Conservation (phyloP, 2,113 vertebrate species). For the Glareola pratincola region DNA sequence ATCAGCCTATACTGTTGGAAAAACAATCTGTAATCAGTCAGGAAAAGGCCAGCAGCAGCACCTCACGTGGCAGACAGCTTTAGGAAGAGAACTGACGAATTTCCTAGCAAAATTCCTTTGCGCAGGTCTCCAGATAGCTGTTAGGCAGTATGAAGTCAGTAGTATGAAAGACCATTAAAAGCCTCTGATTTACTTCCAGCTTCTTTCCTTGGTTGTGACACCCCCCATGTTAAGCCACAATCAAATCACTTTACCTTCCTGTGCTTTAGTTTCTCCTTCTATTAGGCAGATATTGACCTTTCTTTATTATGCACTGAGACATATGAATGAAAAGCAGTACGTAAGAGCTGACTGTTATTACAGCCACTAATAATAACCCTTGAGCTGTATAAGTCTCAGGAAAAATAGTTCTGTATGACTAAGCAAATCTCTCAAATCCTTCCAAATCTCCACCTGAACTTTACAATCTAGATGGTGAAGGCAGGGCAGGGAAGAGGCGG, state of each 20-base stretch:
- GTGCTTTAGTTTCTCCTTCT: slow-evolving; percentile 9
- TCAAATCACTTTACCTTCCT: not conserved
- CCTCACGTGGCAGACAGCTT: not conserved
- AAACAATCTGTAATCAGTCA: not conserved
- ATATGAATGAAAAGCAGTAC: not conserved
- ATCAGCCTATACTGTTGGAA: not conserved
- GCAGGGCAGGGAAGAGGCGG: not conserved
- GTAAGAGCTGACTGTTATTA: not conserved
- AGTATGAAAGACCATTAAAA: not conserved
- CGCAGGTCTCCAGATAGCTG: not conserved
- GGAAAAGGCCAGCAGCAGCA: not conserved
- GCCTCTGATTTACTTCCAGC: not conserved
- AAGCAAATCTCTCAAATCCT: slow-evolving; percentile 35
- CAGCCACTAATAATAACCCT: slow-evolving; percentile 28
- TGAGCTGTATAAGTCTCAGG: slow-evolving; percentile 29
- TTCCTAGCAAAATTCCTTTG: not conserved
- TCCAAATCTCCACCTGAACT: slow-evolving; percentile 43
- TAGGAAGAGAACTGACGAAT: not conserved
- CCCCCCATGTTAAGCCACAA: not conserved
- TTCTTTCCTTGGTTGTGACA: not conserved
- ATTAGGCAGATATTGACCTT: slow-evolving; percentile 1
- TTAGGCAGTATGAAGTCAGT: not conserved
- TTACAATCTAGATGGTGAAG: not conserved
- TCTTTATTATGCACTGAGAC: not conserved
- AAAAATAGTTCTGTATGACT: slow-evolving; percentile 30